phyloP scores from a whole-genome alignment of 2,888 invertebrate species.

The Stenolophus ochropezus region DNA sequence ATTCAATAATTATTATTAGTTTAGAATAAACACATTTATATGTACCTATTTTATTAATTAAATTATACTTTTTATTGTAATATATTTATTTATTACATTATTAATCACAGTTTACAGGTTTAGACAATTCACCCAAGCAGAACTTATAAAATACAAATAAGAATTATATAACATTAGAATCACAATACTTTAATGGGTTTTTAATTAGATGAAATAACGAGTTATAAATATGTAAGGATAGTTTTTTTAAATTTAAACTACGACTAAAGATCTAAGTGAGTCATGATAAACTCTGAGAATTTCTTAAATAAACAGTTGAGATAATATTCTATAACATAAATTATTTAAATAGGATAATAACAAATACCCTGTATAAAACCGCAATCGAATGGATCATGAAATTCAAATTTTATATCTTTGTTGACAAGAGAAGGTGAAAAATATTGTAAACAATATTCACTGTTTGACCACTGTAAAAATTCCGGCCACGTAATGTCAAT shows the following conservation, averaged over 20 bases:
- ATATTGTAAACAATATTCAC: constrained; percentile 48
- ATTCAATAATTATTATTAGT: constrained; percentile 25
- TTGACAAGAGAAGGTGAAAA: constrained; percentile 25
- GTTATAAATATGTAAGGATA: neutral
- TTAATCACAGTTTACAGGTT: constrained; percentile 52
- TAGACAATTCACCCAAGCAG: constrained; percentile 14
- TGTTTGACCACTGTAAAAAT: constrained; percentile 46
- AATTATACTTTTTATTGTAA: constrained; percentile 59
- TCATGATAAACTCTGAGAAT: constrained; percentile 30
- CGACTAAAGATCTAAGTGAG: neutral
- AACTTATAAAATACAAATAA: constrained; percentile 26
- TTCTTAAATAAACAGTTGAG: neutral
- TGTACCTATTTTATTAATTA: constrained; percentile 59
- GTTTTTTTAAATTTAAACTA: neutral
- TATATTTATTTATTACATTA: constrained; percentile 48
- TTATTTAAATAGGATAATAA: constrained; percentile 52
- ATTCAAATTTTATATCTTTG: constrained; percentile 52
- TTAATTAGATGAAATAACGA: constrained; percentile 39
- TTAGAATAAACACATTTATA: constrained; percentile 51
- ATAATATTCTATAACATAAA: neutral
- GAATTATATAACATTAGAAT: constrained; percentile 15
- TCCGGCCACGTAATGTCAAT: constrained; percentile 45
- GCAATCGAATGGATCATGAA: constrained; percentile 53
- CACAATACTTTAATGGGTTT: constrained; percentile 43
- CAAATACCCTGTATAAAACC: constrained; percentile 54